phyloP scores from a whole-genome alignment of 2,888 invertebrate genomes.

The Drosophila limbata region DNA sequence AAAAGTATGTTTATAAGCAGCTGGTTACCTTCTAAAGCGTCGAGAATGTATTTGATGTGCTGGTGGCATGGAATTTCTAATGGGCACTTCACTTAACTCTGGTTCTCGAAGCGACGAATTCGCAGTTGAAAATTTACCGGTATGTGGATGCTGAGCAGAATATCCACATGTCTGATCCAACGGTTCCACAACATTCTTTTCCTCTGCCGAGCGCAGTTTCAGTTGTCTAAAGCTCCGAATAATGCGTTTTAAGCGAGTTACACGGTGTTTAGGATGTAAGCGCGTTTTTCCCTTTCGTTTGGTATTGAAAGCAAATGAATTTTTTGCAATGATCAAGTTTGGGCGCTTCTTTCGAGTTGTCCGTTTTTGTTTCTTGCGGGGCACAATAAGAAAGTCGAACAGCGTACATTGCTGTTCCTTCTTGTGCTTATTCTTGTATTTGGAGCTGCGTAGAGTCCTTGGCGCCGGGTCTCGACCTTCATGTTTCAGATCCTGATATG shows the following conservation, averaged over 20 bases:
- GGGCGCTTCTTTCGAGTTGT: constrained; percentile 33
- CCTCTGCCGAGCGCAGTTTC: constrained; percentile 24
- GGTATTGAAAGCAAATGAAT: not conserved
- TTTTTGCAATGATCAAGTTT: constrained; percentile 28
- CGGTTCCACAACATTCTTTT: not conserved
- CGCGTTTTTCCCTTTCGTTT: constrained; percentile 69
- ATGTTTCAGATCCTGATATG: constrained; percentile 51
- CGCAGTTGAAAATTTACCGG: not conserved
- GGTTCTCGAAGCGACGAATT: not conserved
- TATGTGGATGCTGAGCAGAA: not conserved
- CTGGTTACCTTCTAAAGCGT: constrained; percentile 76
- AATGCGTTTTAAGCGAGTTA: constrained; percentile 66
- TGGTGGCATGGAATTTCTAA: not conserved
- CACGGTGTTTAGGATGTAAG: constrained; percentile 54
- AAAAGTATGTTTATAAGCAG: constrained; percentile 2
- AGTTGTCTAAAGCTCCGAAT: constrained; percentile 62
- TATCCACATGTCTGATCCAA: not conserved
- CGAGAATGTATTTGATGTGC: constrained; percentile 69
- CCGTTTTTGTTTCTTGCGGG: constrained; percentile 43
- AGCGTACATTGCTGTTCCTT: constrained; percentile 38
- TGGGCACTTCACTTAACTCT: not conserved
- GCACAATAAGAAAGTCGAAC: constrained; percentile 58
- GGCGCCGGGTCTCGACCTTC: not conserved
- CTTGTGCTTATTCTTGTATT: constrained; percentile 64
- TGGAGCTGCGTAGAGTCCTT: constrained; percentile 59